Percentiles rank a stretch among this genome's conserved stretches.
These are phyloP conservation scores for Monodelphis domestica DNA, from an alignment of 2,797 vertebrate genomes.

Conservation along the genomic window DNA sequence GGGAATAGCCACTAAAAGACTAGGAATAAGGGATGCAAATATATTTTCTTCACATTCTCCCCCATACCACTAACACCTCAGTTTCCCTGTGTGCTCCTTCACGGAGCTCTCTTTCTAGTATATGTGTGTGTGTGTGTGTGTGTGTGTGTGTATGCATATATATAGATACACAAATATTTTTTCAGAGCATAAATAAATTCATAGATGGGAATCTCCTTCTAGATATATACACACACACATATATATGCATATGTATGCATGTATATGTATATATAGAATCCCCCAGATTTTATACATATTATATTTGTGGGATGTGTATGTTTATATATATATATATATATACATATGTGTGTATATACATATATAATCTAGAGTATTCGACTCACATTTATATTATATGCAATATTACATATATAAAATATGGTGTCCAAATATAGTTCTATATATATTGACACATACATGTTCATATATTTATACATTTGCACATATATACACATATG, in stretches of 20 bases:
- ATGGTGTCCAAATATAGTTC: too few species aligned
- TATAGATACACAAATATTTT: neutral
- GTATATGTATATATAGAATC: too few species aligned
- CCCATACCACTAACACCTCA: neutral
- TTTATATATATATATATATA: neutral
- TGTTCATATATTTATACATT: too few species aligned
- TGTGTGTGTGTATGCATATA: neutral
- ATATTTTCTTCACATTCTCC: neutral
- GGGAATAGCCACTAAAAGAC: neutral
- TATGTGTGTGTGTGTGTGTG: too few species aligned
- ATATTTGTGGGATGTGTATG: neutral
- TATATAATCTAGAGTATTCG: too few species aligned
- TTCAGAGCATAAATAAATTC: neutral
- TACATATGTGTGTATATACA: too few species aligned
- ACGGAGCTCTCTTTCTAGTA: neutral
- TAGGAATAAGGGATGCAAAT: neutral
- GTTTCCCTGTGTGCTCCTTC: neutral
- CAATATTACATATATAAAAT: too few species aligned
- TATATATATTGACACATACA: too few species aligned
- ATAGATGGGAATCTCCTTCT: neutral
- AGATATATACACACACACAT: too few species aligned
- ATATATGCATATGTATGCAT: too few species aligned
- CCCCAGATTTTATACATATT: neutral
- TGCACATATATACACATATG: neutral
- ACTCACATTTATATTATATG: too few species aligned